Evolutionary conservation across 2,113 vertebrate genomes (phyloP).

Genomic region (Heliornis fulica): DNA sequence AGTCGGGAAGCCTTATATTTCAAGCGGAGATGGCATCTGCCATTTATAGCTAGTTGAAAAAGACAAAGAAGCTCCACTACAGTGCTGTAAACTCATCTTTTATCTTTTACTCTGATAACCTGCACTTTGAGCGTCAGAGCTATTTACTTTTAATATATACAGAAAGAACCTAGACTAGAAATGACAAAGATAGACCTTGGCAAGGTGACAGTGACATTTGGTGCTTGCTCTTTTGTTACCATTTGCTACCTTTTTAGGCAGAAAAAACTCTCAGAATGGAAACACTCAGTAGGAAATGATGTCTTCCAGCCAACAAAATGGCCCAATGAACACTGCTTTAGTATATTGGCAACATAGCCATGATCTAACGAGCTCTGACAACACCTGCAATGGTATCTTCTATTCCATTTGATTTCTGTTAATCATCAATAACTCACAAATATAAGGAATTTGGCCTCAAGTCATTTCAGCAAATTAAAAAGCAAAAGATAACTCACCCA

Average conservation of each 20-base stretch:
- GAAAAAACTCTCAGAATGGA: neutral
- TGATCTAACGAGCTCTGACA: conserved; percentile 3
- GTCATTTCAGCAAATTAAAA: neutral
- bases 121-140: neutral
- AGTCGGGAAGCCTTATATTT: neutral
- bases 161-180: neutral
- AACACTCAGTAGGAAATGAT: neutral
- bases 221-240: neutral
- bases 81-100: neutral
- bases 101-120: neutral
- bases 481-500: neutral
- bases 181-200: conserved; percentile 22
- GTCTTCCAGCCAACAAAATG: neutral
- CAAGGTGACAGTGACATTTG: conserved; percentile 29
- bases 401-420: neutral
- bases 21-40: conserved; percentile 30
- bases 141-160: neutral
- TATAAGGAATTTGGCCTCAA: neutral
- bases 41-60: conserved; percentile 34
- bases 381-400: neutral
- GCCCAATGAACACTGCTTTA: neutral
- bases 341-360: neutral
- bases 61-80: neutral
- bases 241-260: conserved; percentile 1
- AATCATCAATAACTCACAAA: neutral